These are phyloP conservation scores for Habropoda laboriosa DNA, from an alignment of 1,140 invertebrate species.

Conservation along the genomic window DNA sequence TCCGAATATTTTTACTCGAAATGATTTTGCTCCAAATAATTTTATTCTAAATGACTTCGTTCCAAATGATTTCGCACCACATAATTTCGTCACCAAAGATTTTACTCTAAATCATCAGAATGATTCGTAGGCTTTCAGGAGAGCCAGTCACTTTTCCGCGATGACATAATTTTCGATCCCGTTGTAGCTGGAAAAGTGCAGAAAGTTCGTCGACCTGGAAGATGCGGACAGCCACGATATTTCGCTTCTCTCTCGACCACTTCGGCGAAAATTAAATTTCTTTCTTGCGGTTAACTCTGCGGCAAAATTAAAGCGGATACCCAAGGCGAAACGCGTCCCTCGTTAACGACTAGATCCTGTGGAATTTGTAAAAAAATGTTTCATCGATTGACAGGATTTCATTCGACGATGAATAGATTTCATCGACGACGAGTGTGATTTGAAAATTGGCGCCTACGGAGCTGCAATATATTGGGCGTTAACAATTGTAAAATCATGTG, in stretches of 20 bases:
- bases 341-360: no score
- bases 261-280: constrained; percentile 10
- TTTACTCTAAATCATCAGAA: constrained; percentile 13
- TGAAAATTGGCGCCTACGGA: no score
- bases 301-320: not conserved
- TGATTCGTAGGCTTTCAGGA: not conserved
- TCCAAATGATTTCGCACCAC: no score
- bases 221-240: not conserved
- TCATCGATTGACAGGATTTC: no score
- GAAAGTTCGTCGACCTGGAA: not conserved
- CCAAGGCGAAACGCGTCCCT: not conserved
- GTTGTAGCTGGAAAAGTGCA: not conserved
- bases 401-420: no score
- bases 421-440: no score
- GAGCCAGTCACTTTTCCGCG: not conserved
- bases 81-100: no score
- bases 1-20: no score
- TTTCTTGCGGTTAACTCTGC: not conserved
- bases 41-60: no score
- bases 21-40: no score
- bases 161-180: not conserved
- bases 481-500: no score
- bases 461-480: no score
- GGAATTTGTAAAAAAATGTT: not conserved
- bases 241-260: not conserved